Conservation (phyloP, 2,888 invertebrate species). For the Cinara cedri region DNA sequence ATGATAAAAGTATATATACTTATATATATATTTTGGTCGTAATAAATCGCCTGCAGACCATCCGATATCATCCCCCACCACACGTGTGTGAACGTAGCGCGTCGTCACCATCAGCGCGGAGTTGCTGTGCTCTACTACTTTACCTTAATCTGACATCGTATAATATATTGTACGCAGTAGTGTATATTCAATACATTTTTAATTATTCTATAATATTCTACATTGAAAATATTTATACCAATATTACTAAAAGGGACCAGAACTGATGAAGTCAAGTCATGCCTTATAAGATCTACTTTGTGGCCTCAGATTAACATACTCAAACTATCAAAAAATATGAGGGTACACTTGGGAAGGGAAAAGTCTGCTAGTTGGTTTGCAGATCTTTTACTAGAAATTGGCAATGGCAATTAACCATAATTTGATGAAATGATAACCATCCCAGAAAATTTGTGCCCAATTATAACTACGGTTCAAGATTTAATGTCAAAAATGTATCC, state of each 20-base stretch:
- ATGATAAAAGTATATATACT: too few species aligned
- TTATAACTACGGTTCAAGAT: too few species aligned
- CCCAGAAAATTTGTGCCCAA: too few species aligned
- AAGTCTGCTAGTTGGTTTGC: too few species aligned
- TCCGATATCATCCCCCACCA: neutral
- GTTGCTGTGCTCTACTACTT: neutral
- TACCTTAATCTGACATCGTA: neutral
- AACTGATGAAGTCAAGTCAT: constrained; percentile 40
- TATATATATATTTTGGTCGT: too few species aligned
- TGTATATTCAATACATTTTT: neutral
- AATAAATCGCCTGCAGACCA: too few species aligned
- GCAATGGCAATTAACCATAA: too few species aligned
- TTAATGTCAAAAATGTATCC: too few species aligned
- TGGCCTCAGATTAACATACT: constrained; percentile 8
- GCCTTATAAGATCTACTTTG: constrained; percentile 9
- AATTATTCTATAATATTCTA: neutral
- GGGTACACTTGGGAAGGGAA: too few species aligned
- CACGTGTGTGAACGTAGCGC: neutral
- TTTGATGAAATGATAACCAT: too few species aligned
- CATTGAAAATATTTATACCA: constrained; percentile 58
- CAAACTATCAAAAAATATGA: neutral
- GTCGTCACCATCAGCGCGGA: neutral
- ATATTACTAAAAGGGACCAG: constrained; percentile 59
- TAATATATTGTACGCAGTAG: neutral
- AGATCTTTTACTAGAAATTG: too few species aligned